Percentiles rank a stretch among this genome's conserved stretches.
phyloP scores from a whole-genome alignment of 2,888 invertebrate species.

The Phania funesta region DNA sequence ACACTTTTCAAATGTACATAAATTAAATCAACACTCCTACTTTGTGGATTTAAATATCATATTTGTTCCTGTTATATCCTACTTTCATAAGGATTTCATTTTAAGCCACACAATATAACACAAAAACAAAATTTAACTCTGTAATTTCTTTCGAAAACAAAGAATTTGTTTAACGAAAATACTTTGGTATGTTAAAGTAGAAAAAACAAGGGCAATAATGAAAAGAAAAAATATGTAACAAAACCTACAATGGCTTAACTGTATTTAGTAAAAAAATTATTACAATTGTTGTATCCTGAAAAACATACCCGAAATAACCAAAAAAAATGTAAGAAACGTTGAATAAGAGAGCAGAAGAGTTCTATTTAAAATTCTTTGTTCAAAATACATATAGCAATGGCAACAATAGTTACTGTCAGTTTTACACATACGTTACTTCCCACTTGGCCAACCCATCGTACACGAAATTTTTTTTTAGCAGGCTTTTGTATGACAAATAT shows the following conservation, averaged over 20 bases:
- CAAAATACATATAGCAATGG: slow-evolving; percentile 25
- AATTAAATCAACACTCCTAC: slow-evolving; percentile 16
- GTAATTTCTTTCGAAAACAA: slow-evolving; percentile 49
- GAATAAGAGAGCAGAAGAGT: slow-evolving; percentile 21
- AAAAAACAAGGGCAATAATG: slow-evolving; percentile 23
- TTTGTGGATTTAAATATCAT: neutral
- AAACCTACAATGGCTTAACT: slow-evolving; percentile 61
- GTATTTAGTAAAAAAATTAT: slow-evolving; percentile 65
- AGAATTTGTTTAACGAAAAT: slow-evolving; percentile 49
- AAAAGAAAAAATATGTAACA: slow-evolving; percentile 36
- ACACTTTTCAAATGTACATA: slow-evolving; percentile 15
- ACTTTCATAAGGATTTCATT: neutral
- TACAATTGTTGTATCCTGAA: slow-evolving; percentile 64
- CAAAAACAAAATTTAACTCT: slow-evolving; percentile 36
- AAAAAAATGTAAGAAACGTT: neutral
- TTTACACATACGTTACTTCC: neutral
- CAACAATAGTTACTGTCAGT: slow-evolving; percentile 27
- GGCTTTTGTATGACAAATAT: too few relatives aligned
- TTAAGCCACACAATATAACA: slow-evolving; percentile 23
- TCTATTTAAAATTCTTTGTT: slow-evolving; percentile 38
- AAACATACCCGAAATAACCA: slow-evolving; percentile 57
- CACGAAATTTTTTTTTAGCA: too few relatives aligned
- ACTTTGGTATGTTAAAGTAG: slow-evolving; percentile 33
- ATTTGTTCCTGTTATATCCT: neutral
- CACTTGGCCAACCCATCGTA: too few relatives aligned